Evolutionary conservation across 2,113 vertebrate species (phyloP).

Genomic region (Halichoerus grypus): DNA sequence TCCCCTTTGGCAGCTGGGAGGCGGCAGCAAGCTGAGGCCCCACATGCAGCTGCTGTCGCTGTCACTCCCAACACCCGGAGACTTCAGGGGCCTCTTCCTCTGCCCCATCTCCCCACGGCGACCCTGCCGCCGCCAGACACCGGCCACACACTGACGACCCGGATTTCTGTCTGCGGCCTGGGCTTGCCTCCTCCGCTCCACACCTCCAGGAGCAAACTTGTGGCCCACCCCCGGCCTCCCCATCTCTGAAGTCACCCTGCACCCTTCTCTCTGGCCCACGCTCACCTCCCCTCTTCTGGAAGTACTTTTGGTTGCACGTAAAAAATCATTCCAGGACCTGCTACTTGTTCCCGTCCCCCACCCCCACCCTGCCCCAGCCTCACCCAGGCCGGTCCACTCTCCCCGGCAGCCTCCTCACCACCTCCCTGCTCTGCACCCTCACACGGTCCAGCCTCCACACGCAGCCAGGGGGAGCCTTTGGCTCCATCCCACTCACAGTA

Average conservation of each 20-base stretch:
- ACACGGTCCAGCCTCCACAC: background rate
- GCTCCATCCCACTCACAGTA: background rate
- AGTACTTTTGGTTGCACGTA: too few relatives aligned
- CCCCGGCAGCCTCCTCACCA: background rate
- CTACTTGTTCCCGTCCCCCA: background rate
- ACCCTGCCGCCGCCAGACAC: background rate
- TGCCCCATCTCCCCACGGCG: background rate
- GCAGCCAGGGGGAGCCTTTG: background rate
- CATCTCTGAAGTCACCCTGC: background rate
- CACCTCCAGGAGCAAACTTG: background rate
- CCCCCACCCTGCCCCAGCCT: background rate
- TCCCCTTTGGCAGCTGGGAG: background rate
- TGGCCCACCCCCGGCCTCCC: background rate
- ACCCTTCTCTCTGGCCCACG: background rate
- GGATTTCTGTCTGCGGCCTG: background rate
- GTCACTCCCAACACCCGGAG: background rate
- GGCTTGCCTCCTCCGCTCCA: background rate
- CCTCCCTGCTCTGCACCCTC: background rate
- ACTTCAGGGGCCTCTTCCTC: background rate
- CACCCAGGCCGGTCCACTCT: background rate
- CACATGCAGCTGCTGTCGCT: rapidly evolving
- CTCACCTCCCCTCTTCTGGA: background rate
- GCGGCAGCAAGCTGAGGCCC: background rate
- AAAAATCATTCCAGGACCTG: background rate
- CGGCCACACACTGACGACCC: rapidly evolving